Evolutionary conservation across 2,888 invertebrate species (phyloP), one percentile per base, ranked within the genome.

Genomic region (Macrosiphum euphorbiae): DNA sequence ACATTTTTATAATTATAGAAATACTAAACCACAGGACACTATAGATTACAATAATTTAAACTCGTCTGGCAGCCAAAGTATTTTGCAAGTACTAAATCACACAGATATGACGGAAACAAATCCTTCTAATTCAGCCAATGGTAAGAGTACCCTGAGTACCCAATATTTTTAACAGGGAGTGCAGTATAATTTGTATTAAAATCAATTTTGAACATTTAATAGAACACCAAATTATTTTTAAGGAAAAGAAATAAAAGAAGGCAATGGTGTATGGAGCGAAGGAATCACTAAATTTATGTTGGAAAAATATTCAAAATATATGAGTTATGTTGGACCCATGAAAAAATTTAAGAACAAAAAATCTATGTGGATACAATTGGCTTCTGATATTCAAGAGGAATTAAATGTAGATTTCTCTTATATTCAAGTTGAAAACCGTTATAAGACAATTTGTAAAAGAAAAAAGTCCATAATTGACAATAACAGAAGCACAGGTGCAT

Each of bases 271-370:
- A 85, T 85, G 85, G 85, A 44, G 7, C 20, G 85, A 85, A 41
- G 85, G 85, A 44, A 44, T 24, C 35, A 85, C 44, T 41, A 85
- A 41, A 41, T 41, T 85, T 35, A 35, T 85, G 85, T 85, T 85
- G 44, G 85, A 85, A 8, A 24, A 41, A 44, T 85, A 85, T 85
- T 35, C 41, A 35, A 44, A 85, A 24, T 85, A 0, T 3, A 41
- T 85, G 85, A 35, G 35, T 24, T 24, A 85, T 41, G 44, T 85
- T 10, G 85, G 85, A 85, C 85, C 87, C 16, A 50, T 52, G 87
- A 87, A 87, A n/a, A 52, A 52, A n/a, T 87, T 52, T 35, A 50
- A 35, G n/a, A 88, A 52, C 13, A 88, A 88, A 88, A 88, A 8
- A 24, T 28, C n/a, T 24, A 88, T 52, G 52, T 88, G 88, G 88